Evolutionary conservation across 2,888 invertebrate species (phyloP).

Genomic region (Acanthosepion lycidas): DNA sequence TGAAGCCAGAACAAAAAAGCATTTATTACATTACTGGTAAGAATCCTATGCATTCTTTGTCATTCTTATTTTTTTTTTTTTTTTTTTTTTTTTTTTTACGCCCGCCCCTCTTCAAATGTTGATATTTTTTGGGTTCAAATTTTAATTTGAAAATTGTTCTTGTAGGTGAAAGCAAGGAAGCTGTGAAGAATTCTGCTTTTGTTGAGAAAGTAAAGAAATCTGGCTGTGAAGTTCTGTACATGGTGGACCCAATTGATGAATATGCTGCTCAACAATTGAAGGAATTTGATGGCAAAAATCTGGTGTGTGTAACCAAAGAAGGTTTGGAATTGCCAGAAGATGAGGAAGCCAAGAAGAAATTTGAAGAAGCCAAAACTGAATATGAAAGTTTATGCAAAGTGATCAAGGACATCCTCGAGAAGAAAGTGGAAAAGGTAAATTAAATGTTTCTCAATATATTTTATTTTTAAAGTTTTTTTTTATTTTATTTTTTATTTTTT

Average conservation of each 20-base stretch:
- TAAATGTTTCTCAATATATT: neutral
- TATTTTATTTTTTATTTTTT: neutral
- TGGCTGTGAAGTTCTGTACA: slow-evolving; percentile 95
- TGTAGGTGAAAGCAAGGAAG: slow-evolving; percentile 83
- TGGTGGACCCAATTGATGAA: slow-evolving; percentile 99
- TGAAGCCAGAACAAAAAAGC: slow-evolving; percentile 98
- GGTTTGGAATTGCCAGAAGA: slow-evolving; percentile 97
- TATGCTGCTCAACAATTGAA: slow-evolving; percentile 99
- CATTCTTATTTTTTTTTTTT: neutral
- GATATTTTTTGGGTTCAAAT: neutral
- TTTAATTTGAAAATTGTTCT: neutral
- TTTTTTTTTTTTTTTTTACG: too few relatives aligned
- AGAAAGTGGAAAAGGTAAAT: slow-evolving; percentile 92
- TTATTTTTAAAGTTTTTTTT: neutral
- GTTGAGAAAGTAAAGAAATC: slow-evolving; percentile 98
- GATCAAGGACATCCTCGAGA: slow-evolving; percentile 96
- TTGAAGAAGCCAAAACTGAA: slow-evolving; percentile 89
- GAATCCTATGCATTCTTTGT: neutral
- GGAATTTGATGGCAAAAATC: slow-evolving; percentile 94
- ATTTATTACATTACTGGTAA: slow-evolving; percentile 99
- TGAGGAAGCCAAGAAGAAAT: slow-evolving; percentile 97
- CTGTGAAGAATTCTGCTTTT: slow-evolving; percentile 95
- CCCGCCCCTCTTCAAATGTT: rapidly evolving
- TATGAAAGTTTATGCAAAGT: slow-evolving; percentile 86
- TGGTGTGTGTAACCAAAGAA: slow-evolving; percentile 98